phyloP scores from a whole-genome alignment of 2,797 vertebrate species.

The Chelon auratus region DNA sequence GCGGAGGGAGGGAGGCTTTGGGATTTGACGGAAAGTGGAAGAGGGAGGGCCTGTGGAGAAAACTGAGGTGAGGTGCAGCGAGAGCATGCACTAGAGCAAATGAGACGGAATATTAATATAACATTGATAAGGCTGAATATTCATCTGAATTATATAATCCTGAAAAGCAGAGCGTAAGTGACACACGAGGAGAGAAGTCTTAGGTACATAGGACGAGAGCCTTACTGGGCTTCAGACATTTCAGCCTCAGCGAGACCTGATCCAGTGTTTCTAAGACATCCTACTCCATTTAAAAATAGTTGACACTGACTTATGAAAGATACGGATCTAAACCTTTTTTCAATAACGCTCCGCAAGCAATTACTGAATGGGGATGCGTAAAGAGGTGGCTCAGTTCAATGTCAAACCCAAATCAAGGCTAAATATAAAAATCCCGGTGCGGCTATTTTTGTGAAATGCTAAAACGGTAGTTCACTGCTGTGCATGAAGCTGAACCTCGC shows the following conservation, averaged over 20 bases:
- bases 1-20: neutral
- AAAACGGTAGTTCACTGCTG: no score
- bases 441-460: no score
- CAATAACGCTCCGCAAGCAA: conserved; percentile 15
- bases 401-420: neutral
- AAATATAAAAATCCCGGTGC: neutral
- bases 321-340: conserved; percentile 20
- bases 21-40: conserved; percentile 29
- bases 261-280: neutral
- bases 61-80: conserved; percentile 27
- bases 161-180: conserved; percentile 13
- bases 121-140: conserved; percentile 9
- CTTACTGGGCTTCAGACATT: neutral
- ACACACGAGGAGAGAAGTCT: neutral
- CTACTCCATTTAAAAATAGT: conserved; percentile 26
- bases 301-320: conserved; percentile 27
- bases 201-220: neutral
- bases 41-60: conserved; percentile 16
- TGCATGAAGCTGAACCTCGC: no score
- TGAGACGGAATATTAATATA: conserved; percentile 8
- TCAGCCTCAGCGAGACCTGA: conserved; percentile 2
- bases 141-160: neutral
- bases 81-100: conserved; percentile 20
- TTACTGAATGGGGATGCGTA: conserved; percentile 10
- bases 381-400: conserved; percentile 8